phyloP scores from a whole-genome alignment of 2,797 vertebrate species.

The Iguana delicatissima region DNA sequence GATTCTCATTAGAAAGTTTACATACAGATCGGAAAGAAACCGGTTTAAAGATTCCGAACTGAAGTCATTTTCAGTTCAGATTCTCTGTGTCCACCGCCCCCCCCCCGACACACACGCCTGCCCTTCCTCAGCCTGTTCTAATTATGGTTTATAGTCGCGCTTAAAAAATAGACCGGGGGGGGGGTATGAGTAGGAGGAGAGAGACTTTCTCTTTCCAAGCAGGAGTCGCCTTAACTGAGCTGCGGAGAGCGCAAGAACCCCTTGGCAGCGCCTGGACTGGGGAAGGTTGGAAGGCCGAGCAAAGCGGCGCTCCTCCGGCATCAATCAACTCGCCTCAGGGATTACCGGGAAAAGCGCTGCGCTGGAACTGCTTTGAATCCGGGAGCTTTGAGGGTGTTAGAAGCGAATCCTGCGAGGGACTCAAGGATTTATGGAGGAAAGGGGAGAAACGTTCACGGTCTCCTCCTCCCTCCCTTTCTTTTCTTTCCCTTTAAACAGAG shows the following conservation, averaged over 20 bases:
- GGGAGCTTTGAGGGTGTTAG: conserved; percentile 70
- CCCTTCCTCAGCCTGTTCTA: neutral
- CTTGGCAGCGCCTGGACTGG: conserved; percentile 1
- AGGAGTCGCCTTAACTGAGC: neutral
- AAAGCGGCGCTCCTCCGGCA: conserved; percentile 53
- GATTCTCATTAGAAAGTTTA: neutral
- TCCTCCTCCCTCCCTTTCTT: conserved; percentile 59
- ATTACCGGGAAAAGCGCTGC: conserved; percentile 72
- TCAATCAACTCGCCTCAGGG: conserved; percentile 75
- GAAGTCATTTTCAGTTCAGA: neutral
- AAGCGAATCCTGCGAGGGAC: conserved; percentile 68
- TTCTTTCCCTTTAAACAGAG: conserved; percentile 19
- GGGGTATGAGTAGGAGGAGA: neutral
- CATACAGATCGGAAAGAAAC: neutral
- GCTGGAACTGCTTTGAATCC: conserved; percentile 71
- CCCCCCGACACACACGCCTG: too few relatives aligned
- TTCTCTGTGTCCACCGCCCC: too few relatives aligned
- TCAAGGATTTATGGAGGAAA: conserved; percentile 73
- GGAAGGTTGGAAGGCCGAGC: conserved; percentile 63
- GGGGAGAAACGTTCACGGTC: conserved; percentile 64
- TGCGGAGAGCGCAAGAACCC: neutral
- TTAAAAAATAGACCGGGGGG: neutral
- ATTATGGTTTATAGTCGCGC: neutral
- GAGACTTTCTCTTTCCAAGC: neutral
- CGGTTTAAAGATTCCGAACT: neutral